Base-by-base conservation (phyloP, 2,113 vertebrate species). In the Thalassoma bifasciatum region DNA sequence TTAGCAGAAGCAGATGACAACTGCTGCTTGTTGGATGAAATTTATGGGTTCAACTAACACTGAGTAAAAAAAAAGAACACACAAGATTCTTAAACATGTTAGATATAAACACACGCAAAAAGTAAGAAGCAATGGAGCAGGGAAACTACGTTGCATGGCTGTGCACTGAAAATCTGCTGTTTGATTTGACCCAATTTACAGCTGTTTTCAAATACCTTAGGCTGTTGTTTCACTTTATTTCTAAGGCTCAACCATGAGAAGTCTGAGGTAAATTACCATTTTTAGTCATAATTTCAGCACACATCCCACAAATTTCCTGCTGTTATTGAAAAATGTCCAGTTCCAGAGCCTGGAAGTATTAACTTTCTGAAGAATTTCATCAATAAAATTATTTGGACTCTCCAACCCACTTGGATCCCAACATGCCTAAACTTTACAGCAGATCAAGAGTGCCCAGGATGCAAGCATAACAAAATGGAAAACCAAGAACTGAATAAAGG, bases 371-470 rank as follows among this genome's bases (percentile, higher is more conserved):
- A 60, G 23, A 19, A 57, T 19, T 3, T 49, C 46, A 21, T 21
- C 46, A 21, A 49, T 49, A 49, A 49, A 46, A 47, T 47, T 8
- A n/a, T 17, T 47, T 19, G 21, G 36, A 23, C 40, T 38, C 56
- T 40, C 46, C 5, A 17, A 24, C 16, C 22, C 14, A 26, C 34
- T 60, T 34, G 69, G 19, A 22, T 34, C n/a, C 26, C 21, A 38
- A 56, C 22, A 26, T 59, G 24, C 40, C 19, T 52, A 47, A 44
- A 21, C 17, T 58, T 72, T 51, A 2, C 87, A 94, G 93, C 95
- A 96, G 96, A 96, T 96, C 93, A 94, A 93, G 90, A 96, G 93
- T 95, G 94, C 95, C 94, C 94, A 96, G 89, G 82, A 95, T 94
- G 94, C 95, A 93, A 95, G 80, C 44, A 72, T 53, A 89, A 92